Base-by-base conservation (phyloP, 2,113 vertebrate genomes). In the Cottus gobio region DNA sequence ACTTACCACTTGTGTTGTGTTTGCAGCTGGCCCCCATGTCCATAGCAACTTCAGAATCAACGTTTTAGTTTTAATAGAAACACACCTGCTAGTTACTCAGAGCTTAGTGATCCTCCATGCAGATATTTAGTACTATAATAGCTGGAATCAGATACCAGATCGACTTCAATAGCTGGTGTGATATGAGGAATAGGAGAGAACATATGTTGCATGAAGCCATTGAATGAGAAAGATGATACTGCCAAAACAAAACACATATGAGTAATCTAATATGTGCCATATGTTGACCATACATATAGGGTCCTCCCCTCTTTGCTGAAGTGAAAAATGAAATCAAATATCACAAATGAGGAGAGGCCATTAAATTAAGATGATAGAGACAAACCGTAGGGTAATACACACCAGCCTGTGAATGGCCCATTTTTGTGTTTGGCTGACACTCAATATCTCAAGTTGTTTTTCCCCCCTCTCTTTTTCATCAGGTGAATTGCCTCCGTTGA, bases 261-360 rank as follows among this genome's bases (percentile, higher is more conserved):
- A 84, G 90, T 92, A 93, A 94, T 92, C 71, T 82, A 91, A 94
- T 93, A 90, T 88, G 90, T 79, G 90, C 90, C 92, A 94, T 93
- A 93, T 94, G 93, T 87, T 87, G 76, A 88, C 84, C 89, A 93
- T 89, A 90, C 84, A 89, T 91, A 87, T 71, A 84, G 79, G 65
- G 65, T n/a, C 57, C 83, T 68, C 67, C 63, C 69, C 31, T 79
- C 86, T 83, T 71, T 75, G 85, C 61, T 64, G 37, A 63, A 63
- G 85, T 67, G 52, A 92, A 93, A 91, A 93, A 91, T 92, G 87
- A 91, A 92, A 94, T 92, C 79, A 92, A 91, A 91, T 93, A 87
- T 91, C 85, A 89, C 85, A 86, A 84, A 89, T 70, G 76, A 83
- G 64, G 6, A 75, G 83, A 87, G 72, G 74, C 67, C 90, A 86